Evolutionary conservation across 2,888 invertebrate genomes (phyloP).

Genomic region (Luperina testacea): DNA sequence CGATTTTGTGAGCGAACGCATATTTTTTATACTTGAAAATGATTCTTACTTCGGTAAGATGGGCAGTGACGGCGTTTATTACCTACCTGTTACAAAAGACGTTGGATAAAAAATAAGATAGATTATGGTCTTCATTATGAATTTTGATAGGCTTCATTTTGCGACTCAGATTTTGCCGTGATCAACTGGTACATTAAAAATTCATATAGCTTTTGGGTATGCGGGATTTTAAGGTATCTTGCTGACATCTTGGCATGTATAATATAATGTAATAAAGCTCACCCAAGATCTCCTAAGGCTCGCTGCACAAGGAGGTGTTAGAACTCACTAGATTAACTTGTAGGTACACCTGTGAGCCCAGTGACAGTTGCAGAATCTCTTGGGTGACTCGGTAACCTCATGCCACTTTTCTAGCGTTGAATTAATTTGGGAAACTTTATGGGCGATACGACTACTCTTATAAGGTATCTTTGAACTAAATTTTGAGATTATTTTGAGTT

Average conservation of each 20-base stretch:
- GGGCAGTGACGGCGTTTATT: background rate
- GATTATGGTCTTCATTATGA: background rate
- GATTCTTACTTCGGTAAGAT: background rate
- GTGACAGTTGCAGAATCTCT: conserved; percentile 37
- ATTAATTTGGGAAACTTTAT: conserved; percentile 20
- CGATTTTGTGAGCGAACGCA: background rate
- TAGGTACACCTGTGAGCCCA: background rate
- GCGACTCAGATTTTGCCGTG: background rate
- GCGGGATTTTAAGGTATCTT: background rate
- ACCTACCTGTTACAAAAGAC: background rate
- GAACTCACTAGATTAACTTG: conserved; percentile 31
- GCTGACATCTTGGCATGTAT: background rate
- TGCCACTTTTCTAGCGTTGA: background rate
- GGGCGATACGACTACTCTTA: background rate
- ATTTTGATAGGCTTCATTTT: background rate
- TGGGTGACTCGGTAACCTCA: conserved; percentile 18
- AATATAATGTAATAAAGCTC: conserved; percentile 1
- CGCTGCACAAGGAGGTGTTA: conserved; percentile 3
- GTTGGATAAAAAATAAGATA: background rate
- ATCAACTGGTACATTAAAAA: background rate
- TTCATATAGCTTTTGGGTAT: background rate
- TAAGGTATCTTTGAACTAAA: background rate
- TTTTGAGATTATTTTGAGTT: background rate
- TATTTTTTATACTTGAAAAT: background rate
- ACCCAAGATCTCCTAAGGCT: background rate